A percentile compares a stretch with the other conserved stretches of the same genome.
Evolutionary conservation across 2,888 invertebrate genomes (phyloP).

Genomic region (Salticus scenicus): DNA sequence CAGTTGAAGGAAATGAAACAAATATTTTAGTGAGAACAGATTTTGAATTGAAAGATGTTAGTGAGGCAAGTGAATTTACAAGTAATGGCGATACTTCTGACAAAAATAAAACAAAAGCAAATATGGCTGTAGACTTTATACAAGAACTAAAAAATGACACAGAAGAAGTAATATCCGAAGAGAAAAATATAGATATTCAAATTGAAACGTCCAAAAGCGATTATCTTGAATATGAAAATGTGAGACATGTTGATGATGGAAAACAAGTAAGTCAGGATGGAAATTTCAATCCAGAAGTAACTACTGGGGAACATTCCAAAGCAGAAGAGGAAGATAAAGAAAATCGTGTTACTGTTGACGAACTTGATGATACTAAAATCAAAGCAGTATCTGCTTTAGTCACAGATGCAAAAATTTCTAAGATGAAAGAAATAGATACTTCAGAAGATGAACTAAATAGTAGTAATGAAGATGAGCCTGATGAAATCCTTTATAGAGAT

Average conservation of each 20-base stretch:
- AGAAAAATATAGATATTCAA: neutral
- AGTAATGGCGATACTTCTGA: neutral
- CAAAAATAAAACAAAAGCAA: neutral
- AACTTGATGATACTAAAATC: neutral
- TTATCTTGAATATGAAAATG: too few species aligned
- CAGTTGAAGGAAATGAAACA: slow-evolving; percentile 39
- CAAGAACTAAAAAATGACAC: neutral
- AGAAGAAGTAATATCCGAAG: neutral
- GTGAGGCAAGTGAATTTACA: neutral
- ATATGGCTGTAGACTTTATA: neutral
- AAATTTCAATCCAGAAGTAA: too few species aligned
- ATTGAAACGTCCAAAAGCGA: neutral
- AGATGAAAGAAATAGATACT: neutral
- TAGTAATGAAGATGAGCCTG: neutral
- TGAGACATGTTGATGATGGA: too few species aligned
- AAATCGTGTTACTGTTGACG: neutral
- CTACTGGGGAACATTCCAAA: neutral
- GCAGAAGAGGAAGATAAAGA: neutral
- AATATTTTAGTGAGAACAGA: slow-evolving; percentile 25
- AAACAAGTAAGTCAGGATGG: too few species aligned
- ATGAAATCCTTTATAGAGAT: neutral
- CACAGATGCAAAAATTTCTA: neutral
- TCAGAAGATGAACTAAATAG: neutral
- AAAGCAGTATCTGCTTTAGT: neutral
- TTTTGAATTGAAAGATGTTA: neutral